A percentile compares a stretch with the other conserved stretches of the same genome.
These are phyloP conservation scores for Climacteris rufus DNA, from an alignment of 2,113 vertebrate genomes.

Conservation along the genomic window DNA sequence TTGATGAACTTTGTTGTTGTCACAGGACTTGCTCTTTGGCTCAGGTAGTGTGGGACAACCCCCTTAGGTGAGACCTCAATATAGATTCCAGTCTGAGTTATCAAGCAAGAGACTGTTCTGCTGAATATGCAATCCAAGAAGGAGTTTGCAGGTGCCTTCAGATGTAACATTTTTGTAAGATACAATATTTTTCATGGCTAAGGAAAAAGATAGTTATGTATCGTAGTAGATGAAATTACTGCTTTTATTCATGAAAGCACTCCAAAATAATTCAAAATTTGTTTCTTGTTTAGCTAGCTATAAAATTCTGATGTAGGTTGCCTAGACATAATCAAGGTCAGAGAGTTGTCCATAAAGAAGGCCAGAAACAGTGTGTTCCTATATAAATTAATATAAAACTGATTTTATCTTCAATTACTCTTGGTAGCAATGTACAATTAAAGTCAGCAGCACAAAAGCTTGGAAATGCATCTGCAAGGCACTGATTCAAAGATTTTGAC, in stretches of 20 bases:
- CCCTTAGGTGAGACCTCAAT: accelerated
- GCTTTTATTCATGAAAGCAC: not conserved
- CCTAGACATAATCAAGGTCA: not conserved
- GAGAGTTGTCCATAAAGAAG: not conserved
- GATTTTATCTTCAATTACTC: not conserved
- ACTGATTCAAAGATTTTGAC: not conserved
- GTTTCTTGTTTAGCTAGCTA: not conserved
- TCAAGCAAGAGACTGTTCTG: not conserved
- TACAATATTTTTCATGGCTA: not conserved
- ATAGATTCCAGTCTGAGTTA: not conserved
- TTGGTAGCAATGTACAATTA: not conserved
- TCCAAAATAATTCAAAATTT: not conserved
- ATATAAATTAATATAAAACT: not conserved
- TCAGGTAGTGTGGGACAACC: not conserved
- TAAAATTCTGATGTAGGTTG: not conserved
- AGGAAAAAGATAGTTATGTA: not conserved
- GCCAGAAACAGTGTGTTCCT: not conserved
- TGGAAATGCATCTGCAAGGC: not conserved
- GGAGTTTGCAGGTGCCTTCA: not conserved
- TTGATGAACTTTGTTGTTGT: not conserved
- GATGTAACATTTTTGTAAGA: too few relatives aligned
- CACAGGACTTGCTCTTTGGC: not conserved
- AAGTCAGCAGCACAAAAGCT: not conserved
- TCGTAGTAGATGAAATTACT: not conserved
- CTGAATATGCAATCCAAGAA: not conserved